Base-by-base conservation (phyloP, 1,140 invertebrate genomes). In the Camponotus floridanus region DNA sequence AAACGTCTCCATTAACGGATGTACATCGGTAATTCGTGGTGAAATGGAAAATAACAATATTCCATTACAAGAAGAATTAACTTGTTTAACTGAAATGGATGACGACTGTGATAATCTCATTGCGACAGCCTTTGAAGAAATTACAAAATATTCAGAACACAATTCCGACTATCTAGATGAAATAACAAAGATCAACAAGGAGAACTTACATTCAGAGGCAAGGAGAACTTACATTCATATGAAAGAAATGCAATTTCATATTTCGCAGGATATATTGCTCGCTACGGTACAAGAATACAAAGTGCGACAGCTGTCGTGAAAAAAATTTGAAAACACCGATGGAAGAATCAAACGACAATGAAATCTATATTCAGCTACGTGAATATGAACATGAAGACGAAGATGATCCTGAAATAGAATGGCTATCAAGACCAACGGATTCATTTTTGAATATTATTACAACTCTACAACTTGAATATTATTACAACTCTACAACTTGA, bases 251-350 rank as follows among this genome's bases (percentile, higher is more conserved):
- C 36, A 21, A 67, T 67, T 67, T 15, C 36, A 67, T 67, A 67
- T 67, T 67, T 67, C 15, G 65, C 65, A 67, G n/a, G 65, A 33
- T 67, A 67, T 13, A 42, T 67, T 67, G 65, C 65, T 67, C 36
- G 65, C 9, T 5, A 67, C 36, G 8, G 65, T 67, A 67, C 36
- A 18, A 67, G n/a, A 67, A 15, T 51, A 15, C 48, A 51, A 51
- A 51, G 42, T 51, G 48, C 48, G 48, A 51, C 48, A 51, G 48
- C n/a, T 67, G 65, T 36, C 18, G 65, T 67, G 65, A 67, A 42
- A 67, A 31, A 42, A 67, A 36, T 67, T n/a, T 67, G 36, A 67
- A 67, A 67, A 67, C n/a, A n/a, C 36, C 65, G 65, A 67, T 67
- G 65, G 65, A 67, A 67, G n/a, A 18, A 67, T 67, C 2, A 67